phyloP scores from a whole-genome alignment of 2,888 invertebrate species.

The Gnatocerus cornutus region DNA sequence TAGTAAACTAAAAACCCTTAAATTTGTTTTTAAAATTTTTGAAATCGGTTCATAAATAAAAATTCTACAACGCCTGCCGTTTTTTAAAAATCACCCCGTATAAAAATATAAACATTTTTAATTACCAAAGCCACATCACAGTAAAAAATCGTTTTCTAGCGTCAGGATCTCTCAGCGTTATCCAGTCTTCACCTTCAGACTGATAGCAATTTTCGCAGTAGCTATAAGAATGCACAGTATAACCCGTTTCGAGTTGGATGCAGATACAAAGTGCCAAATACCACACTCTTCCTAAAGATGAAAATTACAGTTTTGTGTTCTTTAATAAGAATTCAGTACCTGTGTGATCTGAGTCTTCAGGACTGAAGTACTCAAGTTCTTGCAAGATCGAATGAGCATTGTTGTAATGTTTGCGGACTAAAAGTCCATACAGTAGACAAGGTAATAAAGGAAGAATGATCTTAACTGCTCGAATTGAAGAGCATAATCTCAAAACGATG shows the following conservation, averaged over 20 bases:
- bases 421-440: constrained; percentile 65
- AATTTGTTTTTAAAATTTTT: too few relatives aligned
- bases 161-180: constrained; percentile 71
- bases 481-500: constrained; percentile 66
- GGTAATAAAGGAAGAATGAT: constrained; percentile 68
- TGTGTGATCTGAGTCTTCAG: constrained; percentile 62
- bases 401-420: constrained; percentile 66
- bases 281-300: constrained; percentile 73
- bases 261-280: constrained; percentile 76
- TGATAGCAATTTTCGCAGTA: constrained; percentile 74
- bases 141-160: constrained; percentile 74
- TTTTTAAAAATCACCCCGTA: too few relatives aligned
- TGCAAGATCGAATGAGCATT: constrained; percentile 70
- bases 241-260: constrained; percentile 76
- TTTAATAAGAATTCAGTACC: constrained; percentile 29
- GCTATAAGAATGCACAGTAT: constrained; percentile 72
- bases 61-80: too few relatives aligned
- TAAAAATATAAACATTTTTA: constrained; percentile 6
- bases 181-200: constrained; percentile 72
- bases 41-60: too few relatives aligned
- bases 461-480: constrained; percentile 63
- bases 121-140: constrained; percentile 77
- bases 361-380: constrained; percentile 66
- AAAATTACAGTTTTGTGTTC: not conserved
- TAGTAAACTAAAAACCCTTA: too few relatives aligned